These are phyloP conservation scores for Apamea epomidion DNA, from an alignment of 2,888 invertebrate genomes.

Conservation along the genomic window DNA sequence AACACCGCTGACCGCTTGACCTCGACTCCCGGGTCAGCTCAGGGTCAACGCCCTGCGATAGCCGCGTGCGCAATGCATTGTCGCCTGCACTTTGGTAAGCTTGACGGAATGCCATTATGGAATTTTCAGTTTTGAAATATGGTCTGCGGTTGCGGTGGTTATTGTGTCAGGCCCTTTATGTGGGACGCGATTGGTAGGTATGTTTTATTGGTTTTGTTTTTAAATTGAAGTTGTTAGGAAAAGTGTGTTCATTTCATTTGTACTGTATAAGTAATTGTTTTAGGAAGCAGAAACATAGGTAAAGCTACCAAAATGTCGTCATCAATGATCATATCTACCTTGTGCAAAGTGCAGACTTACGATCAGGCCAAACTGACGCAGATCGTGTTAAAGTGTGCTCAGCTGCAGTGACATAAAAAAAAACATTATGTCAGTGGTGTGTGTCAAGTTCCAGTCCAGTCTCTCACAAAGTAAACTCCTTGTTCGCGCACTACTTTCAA, in stretches of 20 bases:
- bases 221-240: background rate
- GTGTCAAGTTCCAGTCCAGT: too few relatives aligned
- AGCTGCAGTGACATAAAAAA: too few relatives aligned
- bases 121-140: conserved; percentile 69
- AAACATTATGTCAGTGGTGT: too few relatives aligned
- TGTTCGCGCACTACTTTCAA: too few relatives aligned
- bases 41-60: conserved; percentile 84
- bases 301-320: background rate
- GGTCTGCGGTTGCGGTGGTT: conserved; percentile 21
- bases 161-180: conserved; percentile 10
- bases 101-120: conserved; percentile 74
- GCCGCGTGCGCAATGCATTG: conserved; percentile 74
- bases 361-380: background rate
- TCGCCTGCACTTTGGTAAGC: conserved; percentile 79
- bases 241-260: background rate
- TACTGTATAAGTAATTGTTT: background rate
- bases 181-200: background rate
- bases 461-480: too few relatives aligned
- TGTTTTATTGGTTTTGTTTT: background rate
- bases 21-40: conserved; percentile 81
- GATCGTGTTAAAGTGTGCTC: too few relatives aligned
- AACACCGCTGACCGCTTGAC: conserved; percentile 86
- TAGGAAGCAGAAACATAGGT: background rate
- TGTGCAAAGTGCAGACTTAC: background rate
- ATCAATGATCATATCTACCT: background rate